Percentiles rank a stretch among this genome's conserved stretches.
Conservation (phyloP, 2,797 vertebrate genomes). For the Bradypus variegatus region DNA sequence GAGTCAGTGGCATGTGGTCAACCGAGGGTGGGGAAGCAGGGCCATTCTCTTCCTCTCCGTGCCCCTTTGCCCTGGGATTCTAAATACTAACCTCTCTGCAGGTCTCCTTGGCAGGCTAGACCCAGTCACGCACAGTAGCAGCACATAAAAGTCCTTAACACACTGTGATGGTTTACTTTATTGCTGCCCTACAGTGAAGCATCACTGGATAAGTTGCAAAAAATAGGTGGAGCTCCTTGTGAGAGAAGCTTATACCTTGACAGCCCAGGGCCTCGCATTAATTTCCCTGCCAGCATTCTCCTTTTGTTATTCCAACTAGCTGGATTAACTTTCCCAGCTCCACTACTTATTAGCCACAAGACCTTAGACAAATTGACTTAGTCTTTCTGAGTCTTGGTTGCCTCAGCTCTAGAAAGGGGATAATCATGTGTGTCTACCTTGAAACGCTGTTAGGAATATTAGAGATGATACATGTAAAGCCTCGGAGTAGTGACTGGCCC, state of each 20-base stretch:
- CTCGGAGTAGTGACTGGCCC: background rate
- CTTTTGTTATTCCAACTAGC: background rate
- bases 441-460: background rate
- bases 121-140: background rate
- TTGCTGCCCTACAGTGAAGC: background rate
- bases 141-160: background rate
- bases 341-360: no score
- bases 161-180: background rate
- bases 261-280: background rate
- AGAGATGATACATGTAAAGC: background rate
- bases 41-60: background rate
- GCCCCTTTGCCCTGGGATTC: background rate
- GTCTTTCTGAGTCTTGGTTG: background rate
- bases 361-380: background rate
- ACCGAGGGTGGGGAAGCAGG: background rate
- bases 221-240: background rate
- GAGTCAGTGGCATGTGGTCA: rapidly evolving
- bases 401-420: background rate
- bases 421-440: background rate
- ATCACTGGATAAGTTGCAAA: background rate
- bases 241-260: background rate
- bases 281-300: background rate
- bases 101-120: background rate
- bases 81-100: background rate
- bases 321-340: background rate